Conservation (phyloP, 2,888 invertebrate genomes). For the Ornithoptera priamus region DNA sequence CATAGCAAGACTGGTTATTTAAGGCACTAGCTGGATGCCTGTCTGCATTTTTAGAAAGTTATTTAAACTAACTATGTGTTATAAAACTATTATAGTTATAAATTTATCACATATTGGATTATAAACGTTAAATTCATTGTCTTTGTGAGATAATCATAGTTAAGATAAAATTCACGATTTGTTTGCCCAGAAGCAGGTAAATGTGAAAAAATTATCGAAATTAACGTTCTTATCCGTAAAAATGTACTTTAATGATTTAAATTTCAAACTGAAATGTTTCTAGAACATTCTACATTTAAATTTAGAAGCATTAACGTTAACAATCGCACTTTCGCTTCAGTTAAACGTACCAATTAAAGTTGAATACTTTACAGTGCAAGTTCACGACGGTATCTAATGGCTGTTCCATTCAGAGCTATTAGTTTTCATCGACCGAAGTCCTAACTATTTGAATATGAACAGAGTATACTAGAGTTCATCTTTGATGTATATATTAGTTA, state of each 20-base stretch:
- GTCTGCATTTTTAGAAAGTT: not conserved
- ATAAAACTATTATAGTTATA: not conserved
- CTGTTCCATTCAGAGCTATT: conserved; percentile 4
- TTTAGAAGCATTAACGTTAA: not conserved
- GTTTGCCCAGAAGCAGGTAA: no score
- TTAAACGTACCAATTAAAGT: conserved; percentile 12
- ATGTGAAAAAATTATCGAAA: no score
- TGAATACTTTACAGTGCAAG: conserved; percentile 4
- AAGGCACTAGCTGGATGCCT: not conserved
- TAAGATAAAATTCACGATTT: no score
- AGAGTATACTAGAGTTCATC: conserved; percentile 4
- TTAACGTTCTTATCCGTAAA: no score
- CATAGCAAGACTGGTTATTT: not conserved
- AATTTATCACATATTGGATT: not conserved
- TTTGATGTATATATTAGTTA: conserved; percentile 10
- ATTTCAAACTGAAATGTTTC: not conserved
- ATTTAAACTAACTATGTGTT: not conserved
- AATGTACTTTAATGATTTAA: not conserved
- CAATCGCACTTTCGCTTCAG: not conserved
- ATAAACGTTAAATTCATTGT: no score
- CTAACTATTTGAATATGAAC: conserved; percentile 6
- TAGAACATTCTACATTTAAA: not conserved
- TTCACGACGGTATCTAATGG: conserved; percentile 6
- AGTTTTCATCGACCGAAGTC: conserved; percentile 7
- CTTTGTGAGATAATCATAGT: no score